Base-by-base conservation (phyloP, 2,888 invertebrate genomes). In the Monochamus alternatus region DNA sequence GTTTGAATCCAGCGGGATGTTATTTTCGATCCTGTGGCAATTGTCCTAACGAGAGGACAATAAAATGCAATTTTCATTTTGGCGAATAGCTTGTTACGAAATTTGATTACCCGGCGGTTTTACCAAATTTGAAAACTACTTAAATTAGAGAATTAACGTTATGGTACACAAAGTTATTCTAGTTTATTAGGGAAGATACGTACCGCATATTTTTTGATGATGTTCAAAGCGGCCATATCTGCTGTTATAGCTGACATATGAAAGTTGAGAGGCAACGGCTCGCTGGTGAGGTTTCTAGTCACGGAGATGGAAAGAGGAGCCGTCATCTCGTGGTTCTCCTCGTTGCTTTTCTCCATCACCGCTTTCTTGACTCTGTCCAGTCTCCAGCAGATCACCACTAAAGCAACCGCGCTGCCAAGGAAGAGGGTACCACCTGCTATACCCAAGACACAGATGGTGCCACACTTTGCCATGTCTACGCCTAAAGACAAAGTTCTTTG, bases 371-470 rank as follows among this genome's bases (percentile, higher is more conserved):
- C 85, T 52, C 83, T 82, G 71, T 85, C 85, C 43, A 86, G 63
- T 44, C 85, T 78, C 87, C 87, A 89, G 73, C 87, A 87, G 30
- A 87, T 82, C 9, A 87, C 84, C 5, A 87, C 82, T 7, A 86
- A 79, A 4, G 85, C 85, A 5, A 87, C 82, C 0, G 86, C 84
- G 7, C 84, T 83, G 44, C 85, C 80, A 7, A 88, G 81, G 78
- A 90, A 89, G 9, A 89, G 81, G 22, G 87, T 86, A 0, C 89
- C 90, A 0, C 88, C 88, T 22, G 88, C 86, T 3, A 90, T 88
- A 10, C 90, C 89, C 71, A 90, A 81, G 78, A 90, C 86, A 78
- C 91, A 91, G 2, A 88, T 85, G 0, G 89, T 88, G 38, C 90
- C 91, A 79, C 91, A 91, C 69, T 87, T 86, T 81, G 85, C 78